phyloP scores from a whole-genome alignment of 1,140 invertebrate species.

The Sogatella furcifera region DNA sequence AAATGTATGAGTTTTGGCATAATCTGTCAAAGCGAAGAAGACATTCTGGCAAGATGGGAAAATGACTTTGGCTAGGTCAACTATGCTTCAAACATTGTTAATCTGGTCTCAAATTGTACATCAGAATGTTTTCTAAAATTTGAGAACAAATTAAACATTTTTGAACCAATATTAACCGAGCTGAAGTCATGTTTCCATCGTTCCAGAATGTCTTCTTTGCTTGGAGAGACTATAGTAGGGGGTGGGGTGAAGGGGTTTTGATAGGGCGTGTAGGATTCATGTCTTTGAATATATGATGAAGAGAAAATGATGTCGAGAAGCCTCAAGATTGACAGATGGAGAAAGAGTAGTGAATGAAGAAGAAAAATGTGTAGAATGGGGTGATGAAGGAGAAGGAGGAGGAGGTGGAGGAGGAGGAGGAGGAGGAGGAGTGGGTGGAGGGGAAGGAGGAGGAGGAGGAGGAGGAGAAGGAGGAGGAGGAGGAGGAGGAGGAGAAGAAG shows the following conservation, averaged over 20 bases:
- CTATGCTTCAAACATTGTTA: no score
- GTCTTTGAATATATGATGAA: not conserved
- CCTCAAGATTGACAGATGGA: not conserved
- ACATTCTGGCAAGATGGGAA: no score
- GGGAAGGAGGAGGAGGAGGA: not conserved
- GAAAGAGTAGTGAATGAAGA: not conserved
- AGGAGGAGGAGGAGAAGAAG: not conserved
- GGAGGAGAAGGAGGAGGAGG: constrained; percentile 6
- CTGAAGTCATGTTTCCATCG: no score
- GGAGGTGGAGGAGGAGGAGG: constrained; percentile 7
- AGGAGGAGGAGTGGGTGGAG: not conserved
- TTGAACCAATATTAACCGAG: no score
- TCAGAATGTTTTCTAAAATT: no score
- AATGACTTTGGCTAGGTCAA: no score
- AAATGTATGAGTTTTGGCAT: no score
- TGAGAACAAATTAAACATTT: no score
- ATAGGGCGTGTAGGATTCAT: not conserved
- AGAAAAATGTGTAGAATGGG: constrained; percentile 2
- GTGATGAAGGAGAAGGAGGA: not conserved
- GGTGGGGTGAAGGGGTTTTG: no score
- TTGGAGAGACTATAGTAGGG: not conserved
- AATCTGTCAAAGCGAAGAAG: no score
- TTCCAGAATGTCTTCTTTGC: no score
- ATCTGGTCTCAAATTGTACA: no score
- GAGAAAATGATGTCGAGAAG: not conserved